These are phyloP conservation scores for Montipora foliosa DNA, from an alignment of 64 coral and sea anemone species.

Conservation along the genomic window DNA sequence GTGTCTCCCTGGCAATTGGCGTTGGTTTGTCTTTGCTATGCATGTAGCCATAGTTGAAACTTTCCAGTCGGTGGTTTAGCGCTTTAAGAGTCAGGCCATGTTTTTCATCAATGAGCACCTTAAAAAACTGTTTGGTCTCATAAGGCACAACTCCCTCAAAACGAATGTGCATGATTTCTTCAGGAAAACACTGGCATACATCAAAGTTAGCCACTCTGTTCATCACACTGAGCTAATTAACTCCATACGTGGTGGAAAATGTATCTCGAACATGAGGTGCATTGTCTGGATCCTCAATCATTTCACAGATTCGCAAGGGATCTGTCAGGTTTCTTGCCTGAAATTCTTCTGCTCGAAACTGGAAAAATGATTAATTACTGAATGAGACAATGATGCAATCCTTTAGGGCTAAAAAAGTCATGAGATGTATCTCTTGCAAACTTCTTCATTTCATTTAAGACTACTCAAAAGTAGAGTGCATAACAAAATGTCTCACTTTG, in stretches of 20 bases:
- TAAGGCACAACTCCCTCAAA: slow-evolving; percentile 64
- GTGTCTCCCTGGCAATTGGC: slow-evolving; percentile 48
- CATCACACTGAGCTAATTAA: slow-evolving; percentile 49
- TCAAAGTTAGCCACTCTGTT: slow-evolving; percentile 45
- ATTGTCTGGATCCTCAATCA: slow-evolving; percentile 47
- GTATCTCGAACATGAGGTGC: slow-evolving; percentile 25
- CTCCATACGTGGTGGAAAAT: slow-evolving; percentile 57
- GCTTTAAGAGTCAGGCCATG: slow-evolving; percentile 45
- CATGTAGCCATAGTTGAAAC: slow-evolving; percentile 65
- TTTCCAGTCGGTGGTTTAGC: slow-evolving; percentile 45
- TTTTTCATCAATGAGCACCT: slow-evolving; percentile 51
- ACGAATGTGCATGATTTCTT: slow-evolving; percentile 65
- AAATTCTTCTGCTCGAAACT: slow-evolving; percentile 53
- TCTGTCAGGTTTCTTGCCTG: slow-evolving; percentile 19
- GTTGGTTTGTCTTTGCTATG: slow-evolving; percentile 66
- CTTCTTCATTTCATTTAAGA: neutral
- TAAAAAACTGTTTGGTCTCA: neutral
- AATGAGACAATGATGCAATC: neutral
- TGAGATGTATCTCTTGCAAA: neutral
- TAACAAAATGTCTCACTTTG: neutral
- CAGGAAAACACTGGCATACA: slow-evolving; percentile 49
- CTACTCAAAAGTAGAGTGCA: neutral
- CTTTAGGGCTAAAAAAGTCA: neutral
- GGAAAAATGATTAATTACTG: neutral
- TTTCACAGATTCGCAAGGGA: slow-evolving; percentile 37